phyloP scores from a whole-genome alignment of 2,888 invertebrate species.

The Drosophila greeni region DNA sequence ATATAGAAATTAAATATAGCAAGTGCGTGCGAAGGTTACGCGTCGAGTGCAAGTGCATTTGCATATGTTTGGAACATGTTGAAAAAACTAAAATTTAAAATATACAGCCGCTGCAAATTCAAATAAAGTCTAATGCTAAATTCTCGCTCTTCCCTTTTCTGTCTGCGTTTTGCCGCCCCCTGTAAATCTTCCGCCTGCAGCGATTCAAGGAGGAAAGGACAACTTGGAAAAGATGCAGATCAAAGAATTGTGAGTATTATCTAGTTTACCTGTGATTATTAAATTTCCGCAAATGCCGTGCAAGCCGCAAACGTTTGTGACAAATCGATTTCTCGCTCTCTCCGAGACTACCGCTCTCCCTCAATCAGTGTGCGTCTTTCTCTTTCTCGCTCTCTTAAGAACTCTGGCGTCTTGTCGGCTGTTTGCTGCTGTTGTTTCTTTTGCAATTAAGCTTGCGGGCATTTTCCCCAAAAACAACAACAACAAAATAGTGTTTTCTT shows the following conservation, averaged over 20 bases:
- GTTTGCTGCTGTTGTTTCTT: conserved; percentile 21
- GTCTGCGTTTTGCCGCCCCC: conserved; percentile 28
- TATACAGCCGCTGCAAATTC: conserved; percentile 10
- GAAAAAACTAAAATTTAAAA: conserved; percentile 6
- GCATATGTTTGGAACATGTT: conserved; percentile 24
- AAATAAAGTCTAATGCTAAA: conserved; percentile 21
- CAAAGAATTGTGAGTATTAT: conserved; percentile 75
- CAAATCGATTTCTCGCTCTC: conserved; percentile 66
- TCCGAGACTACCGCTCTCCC: conserved; percentile 25
- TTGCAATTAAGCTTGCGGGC: conserved; percentile 30
- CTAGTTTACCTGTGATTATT: conserved; percentile 5
- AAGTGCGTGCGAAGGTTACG: conserved; percentile 57
- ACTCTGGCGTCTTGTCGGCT: conserved; percentile 22
- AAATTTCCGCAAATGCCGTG: conserved; percentile 32
- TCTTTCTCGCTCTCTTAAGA: not conserved
- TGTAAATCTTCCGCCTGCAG: conserved; percentile 28
- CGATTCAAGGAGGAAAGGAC: conserved; percentile 32
- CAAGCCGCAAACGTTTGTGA: conserved; percentile 58
- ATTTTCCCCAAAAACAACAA: conserved; percentile 33
- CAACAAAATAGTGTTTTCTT: conserved; percentile 28
- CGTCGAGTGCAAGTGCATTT: conserved; percentile 58
- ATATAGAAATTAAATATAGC: conserved; percentile 36
- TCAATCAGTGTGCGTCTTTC: not conserved
- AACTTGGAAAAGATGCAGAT: conserved; percentile 72
- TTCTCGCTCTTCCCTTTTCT: conserved; percentile 46